phyloP scores from a whole-genome alignment of 2,797 vertebrate species.

The Pteronotus mesoamericanus region DNA sequence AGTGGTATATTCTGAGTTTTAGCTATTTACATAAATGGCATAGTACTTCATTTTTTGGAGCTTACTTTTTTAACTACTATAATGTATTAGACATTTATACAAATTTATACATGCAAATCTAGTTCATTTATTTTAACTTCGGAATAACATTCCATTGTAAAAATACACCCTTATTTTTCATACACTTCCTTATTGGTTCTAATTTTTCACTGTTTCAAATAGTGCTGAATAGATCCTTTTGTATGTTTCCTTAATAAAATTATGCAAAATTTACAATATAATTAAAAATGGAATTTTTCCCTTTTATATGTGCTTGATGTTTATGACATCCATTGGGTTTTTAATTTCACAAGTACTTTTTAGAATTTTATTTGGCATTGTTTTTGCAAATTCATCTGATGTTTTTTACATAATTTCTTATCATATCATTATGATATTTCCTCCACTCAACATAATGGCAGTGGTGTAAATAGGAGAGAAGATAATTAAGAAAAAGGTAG shows the following conservation, averaged over 20 bases:
- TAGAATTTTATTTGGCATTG: not conserved
- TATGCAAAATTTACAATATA: not conserved
- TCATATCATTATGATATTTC: not conserved
- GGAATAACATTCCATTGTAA: not conserved
- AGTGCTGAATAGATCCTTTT: not conserved
- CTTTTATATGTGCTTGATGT: slow-evolving; percentile 2
- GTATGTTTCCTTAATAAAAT: not conserved
- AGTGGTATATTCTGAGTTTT: not conserved
- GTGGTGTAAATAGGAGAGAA: not conserved
- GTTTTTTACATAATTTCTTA: not conserved
- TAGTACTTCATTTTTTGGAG: not conserved
- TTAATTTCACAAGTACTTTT: slow-evolving; percentile 2
- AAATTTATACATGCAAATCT: not conserved
- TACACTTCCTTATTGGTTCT: not conserved
- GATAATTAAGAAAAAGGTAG: not conserved
- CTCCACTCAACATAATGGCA: not conserved
- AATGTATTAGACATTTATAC: not conserved
- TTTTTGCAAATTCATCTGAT: not conserved
- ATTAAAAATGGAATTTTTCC: not conserved
- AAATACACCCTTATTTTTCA: not conserved
- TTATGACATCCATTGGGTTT: not conserved
- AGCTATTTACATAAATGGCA: slow-evolving; percentile 5
- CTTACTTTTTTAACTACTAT: not conserved
- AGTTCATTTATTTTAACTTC: slow-evolving; percentile 36
- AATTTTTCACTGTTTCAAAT: slow-evolving; percentile 20